Base-by-base conservation (phyloP, 2,888 invertebrate genomes). In the Volucella inflata region DNA sequence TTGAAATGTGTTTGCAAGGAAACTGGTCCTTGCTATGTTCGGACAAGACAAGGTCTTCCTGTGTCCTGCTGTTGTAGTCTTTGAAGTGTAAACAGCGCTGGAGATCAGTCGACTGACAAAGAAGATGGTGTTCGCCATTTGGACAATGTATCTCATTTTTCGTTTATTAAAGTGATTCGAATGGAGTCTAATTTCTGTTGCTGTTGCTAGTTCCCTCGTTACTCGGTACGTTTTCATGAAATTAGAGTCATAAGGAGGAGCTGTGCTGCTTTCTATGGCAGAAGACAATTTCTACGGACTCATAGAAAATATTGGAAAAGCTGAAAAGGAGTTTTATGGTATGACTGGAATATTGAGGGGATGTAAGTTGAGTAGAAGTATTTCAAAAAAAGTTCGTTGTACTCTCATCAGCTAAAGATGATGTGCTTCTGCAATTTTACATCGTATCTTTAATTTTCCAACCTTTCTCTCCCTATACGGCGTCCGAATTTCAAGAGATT, bases 121-220 rank as follows among this genome's bases (percentile, higher is more conserved):
- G 80, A 53, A 21, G 55, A 71, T 42, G 48, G 53, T 53, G 74
- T 36, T 68, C 55, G 55, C 57, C 72, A 68, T 75, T 80, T 68
- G 74, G 55, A 75, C 80, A 75, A 70, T 64, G 68, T 68, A 60
- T 55, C 79, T 74, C 59, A 65, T 74, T 72, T 79, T 71, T 71
- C 77, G 60, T 68, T 77, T 77, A 70, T 68, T 77, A 62, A 53
- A 77, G 77, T 76, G 75, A 76, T 60, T 76, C 59, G 50, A n/a
- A 67, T 16, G 14, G 70, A 44, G 55, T 57, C 17, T 38, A 16
- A 46, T 57, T 70, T 57, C 70, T 67, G 75, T 75, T 65, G 57
- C 30, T 30, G 30, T 30, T 30, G 65, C 57, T 62, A 30, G 30
- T 14, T 17, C 36, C 48, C 12, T 55, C 17, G 42, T 50, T n/a